Base-by-base conservation (phyloP, 2,797 vertebrate species). In the Sciurus carolinensis region DNA sequence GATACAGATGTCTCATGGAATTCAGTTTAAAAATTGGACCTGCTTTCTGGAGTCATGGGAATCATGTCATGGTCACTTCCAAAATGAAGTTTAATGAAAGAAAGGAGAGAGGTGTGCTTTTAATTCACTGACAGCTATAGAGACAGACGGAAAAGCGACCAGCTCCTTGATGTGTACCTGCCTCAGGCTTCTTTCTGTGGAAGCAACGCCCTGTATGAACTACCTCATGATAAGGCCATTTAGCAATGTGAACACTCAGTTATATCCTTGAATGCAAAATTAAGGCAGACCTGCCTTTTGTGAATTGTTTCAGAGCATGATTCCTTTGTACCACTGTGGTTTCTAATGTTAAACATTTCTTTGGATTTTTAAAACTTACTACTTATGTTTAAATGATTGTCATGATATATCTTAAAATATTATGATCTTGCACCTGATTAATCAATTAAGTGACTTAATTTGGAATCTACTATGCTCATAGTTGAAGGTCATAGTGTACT, bases 11-110 rank as follows among this genome's bases (percentile, higher is more conserved):
- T 30, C 13, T 87, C 24, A 33, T 28, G n/a, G 44, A 94, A 64
- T 90, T 67, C 5, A 14, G 57, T 79, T 3, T 91, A 44, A 71
- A 84, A 59, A 39, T 36, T n/a, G 17, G 50, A 67, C 14, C 67
- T 77, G 62, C 44, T 89, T 50, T 87, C 33, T 83, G 22, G 47
- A 39, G 28, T 91, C 54, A 30, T 47, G 6, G 72, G 44, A 30
- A 28, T 76, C 14, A 39, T 69, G 8, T 26, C 81, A 62, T 91
- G 20, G 26, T 94, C 91, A 30, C 42, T 86, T 96, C 26, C 50
- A 73, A 77, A 89, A 26, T 92, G 59, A 95, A 75, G 44, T 94
- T 88, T 79, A 62, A 85, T 66, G 47, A 80, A 59, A 52, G 47
- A 83, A 83, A 85, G 62, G 26, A 91, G 57, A 69, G 54, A 85